Base-by-base conservation (phyloP, 1,140 invertebrate genomes). In the Popillia japonica region DNA sequence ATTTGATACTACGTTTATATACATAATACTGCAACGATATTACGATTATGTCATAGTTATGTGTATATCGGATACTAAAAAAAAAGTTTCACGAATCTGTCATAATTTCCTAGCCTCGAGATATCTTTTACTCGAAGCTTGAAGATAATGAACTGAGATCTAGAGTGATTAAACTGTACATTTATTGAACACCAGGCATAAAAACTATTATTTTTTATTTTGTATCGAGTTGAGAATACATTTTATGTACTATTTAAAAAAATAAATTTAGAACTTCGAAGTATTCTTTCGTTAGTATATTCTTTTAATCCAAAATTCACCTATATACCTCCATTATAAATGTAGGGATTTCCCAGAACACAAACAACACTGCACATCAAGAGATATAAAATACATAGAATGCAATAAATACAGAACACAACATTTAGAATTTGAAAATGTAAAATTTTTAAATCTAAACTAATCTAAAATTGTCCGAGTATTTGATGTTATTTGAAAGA, bases 221-320 rank as follows among this genome's bases (percentile, higher is more conserved):
- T 34, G 4, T 34, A 4, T 34, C 27, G 27, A 34, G 27, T 34
- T 34, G 27, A 34, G 27, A 34, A 1, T 34, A 34, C 1, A 34
- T 34, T 34, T 34, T 34, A 34, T 34, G 4, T 34, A 34, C 27
- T 34, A 34, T 4, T 34, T 34, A 2, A 34, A 34, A 55, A 6
- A 14, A n/a, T 55, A 17, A 55, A 55, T 55, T 55, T 55, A 55
- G 48, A 55, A 55, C 17, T 55, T 55, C 48, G 48, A 44, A 44
- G 14, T 34, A 34, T 34, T 34, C 27, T 34, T 55, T 55, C 48
- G 11, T 17, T 17, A 7, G 3, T 7, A 14, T 55, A n/a, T 55
- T n/a, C 2, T 7, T 55, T 17, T 14, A 55, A 55, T n/a, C 4
- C 4, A 34, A 34, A 34, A 4, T 2, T 17, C 6, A 55, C 17